Percentiles rank a stretch among this genome's conserved stretches.
Evolutionary conservation across 1,140 invertebrate species (phyloP).

Genomic region (Rhizoglyphus robini): DNA sequence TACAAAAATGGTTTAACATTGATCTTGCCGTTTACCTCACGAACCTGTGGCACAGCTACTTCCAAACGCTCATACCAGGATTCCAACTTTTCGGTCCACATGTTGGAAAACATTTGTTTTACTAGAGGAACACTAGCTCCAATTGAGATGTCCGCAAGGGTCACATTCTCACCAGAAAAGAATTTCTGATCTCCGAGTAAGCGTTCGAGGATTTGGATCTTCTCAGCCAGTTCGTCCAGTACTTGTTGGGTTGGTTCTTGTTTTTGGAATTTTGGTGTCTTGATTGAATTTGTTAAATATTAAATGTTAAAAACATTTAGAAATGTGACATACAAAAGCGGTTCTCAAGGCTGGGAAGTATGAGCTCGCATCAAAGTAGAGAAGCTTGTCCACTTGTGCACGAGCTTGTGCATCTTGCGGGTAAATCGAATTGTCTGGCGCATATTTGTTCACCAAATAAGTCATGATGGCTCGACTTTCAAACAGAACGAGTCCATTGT

Average conservation of each 20-base stretch:
- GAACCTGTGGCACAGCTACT: neutral
- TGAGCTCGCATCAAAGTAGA: slow-evolving; percentile 49
- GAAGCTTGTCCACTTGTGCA: slow-evolving; percentile 52
- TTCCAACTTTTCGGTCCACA: neutral
- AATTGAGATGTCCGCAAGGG: slow-evolving; percentile 46
- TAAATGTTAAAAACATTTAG: no score
- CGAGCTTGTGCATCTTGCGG: slow-evolving; percentile 50
- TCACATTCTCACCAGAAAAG: slow-evolving; percentile 41
- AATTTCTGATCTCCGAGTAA: slow-evolving; percentile 27
- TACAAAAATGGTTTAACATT: no score
- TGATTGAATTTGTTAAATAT: no score
- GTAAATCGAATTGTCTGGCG: slow-evolving; percentile 48
- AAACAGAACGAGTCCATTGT: slow-evolving; percentile 46
- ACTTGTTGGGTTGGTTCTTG: neutral
- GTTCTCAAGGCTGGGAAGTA: slow-evolving; percentile 33
- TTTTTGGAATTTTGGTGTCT: neutral
- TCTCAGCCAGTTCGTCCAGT: neutral
- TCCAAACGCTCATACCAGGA: neutral
- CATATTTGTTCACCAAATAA: slow-evolving; percentile 38
- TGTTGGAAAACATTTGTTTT: slow-evolving; percentile 28
- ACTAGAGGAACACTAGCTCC: slow-evolving; percentile 26
- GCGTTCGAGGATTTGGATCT: neutral
- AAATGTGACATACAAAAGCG: neutral
- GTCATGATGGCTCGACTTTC: slow-evolving; percentile 35
- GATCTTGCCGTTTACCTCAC: no score